Base-by-base conservation (phyloP, 2,113 vertebrate species). In the Patagioenas fasciata region DNA sequence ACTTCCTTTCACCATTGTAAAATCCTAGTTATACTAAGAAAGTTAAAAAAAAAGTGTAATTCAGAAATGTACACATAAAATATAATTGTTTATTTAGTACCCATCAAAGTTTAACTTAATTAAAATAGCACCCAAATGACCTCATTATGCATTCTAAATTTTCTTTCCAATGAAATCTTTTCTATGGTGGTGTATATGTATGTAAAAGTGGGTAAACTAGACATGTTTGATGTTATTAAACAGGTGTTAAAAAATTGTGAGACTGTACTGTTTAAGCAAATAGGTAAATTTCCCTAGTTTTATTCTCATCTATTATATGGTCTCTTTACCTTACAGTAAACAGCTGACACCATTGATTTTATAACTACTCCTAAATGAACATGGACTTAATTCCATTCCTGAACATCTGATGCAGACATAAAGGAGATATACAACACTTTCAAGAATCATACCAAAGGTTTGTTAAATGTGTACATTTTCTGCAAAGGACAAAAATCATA, bases 211-310 rank as follows among this genome's bases (percentile, higher is more conserved):
- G 10, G 8, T 38, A 70, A 87, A 54, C 9, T 24, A 17, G 40
- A 48, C 13, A n/a, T 3, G 42, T n/a, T n/a, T 69, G 5, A 1
- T 62, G 5, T 28, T 57, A 73, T 0, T 1, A 71, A 61, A 51
- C 5, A 44, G 56, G 16, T 3, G 5, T 50, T 56, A 8, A 77
- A 78, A 80, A 57, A 14, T 31, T 2, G 2, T 50, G 40, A 53
- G 5, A 53, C 4, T 73, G 15, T 36, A 51, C 11, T 72, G 25
- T 16, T 12, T 57, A 57, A 65, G n/a, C 6, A 62, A 62, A 38
- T 4, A 1, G 3, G 10, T 26, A 85, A 62, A 60, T 18, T 54
- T 62, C 67, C 32, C 24, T 42, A 6, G 1, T 29, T 53, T 38
- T 29, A 16, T 58, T 80, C 8, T n/a, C 7, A 34, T 86, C 15